Evolutionary conservation across 2,113 vertebrate species (phyloP).

Genomic region (Forbesichthys papilliferus): DNA sequence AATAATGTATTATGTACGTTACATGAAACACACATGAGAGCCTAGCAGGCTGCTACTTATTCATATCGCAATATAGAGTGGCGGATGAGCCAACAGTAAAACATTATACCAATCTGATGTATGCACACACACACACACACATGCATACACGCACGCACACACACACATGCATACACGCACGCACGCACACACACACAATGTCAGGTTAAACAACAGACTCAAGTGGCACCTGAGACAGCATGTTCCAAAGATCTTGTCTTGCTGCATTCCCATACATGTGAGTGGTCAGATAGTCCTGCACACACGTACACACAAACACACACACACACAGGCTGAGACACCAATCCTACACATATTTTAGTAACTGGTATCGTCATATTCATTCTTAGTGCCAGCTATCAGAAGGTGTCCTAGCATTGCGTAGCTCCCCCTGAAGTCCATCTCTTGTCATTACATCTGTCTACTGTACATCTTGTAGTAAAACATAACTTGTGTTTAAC

Average conservation of each 20-base stretch:
- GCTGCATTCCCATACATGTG: slow-evolving; percentile 94
- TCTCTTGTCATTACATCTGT: too few relatives aligned
- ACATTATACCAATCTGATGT: neutral
- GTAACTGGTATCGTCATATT: too few relatives aligned
- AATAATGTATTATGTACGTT: slow-evolving; percentile 4
- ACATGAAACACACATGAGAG: neutral
- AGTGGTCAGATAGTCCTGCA: slow-evolving; percentile 90
- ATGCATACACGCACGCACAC: neutral
- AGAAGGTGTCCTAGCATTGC: too few relatives aligned
- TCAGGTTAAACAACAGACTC: neutral
- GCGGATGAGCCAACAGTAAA: too few relatives aligned
- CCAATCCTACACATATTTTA: neutral
- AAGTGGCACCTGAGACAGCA: slow-evolving; percentile 85
- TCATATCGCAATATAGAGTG: too few relatives aligned
- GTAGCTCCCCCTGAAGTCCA: too few relatives aligned
- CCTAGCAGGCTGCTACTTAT: neutral
- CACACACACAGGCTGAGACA: neutral
- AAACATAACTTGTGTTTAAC: too few relatives aligned
- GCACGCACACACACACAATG: neutral
- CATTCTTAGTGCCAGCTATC: too few relatives aligned
- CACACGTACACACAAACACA: neutral
- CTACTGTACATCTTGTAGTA: too few relatives aligned
- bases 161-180: neutral
- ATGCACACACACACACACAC: neutral
- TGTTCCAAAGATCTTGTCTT: slow-evolving; percentile 93